Base-by-base conservation (phyloP, 2,888 invertebrate genomes). In the Stenotaenia linearis region DNA sequence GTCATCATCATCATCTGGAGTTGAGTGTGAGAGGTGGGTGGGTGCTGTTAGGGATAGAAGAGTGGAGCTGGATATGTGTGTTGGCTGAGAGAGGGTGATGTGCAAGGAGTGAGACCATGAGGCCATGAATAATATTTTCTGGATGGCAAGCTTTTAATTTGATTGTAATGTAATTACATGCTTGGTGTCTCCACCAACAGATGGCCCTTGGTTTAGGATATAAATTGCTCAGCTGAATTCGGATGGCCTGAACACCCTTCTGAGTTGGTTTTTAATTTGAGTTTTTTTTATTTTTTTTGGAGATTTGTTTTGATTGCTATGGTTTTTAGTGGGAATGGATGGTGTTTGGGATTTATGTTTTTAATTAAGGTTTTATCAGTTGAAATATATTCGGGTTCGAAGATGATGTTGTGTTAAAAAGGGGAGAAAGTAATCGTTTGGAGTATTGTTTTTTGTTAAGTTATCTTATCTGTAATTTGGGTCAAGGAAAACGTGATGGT, bases 81-180 rank as follows among this genome's bases (percentile, higher is more conserved):
- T 28, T 25, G 28, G 28, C 25, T 10, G 69, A 69, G 69, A 69
- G 28, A 23, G 76, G 76, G n/a, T 23, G 28, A 32, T 37, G 76
- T 32, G 76, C 76, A 75, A 37, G 76, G 32, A 75, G 37, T 75
- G 37, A 77, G 40, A 77, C 37, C 79, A 79, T 40, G 74, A 23
- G 35, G 69, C 79, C 50, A 79, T 79, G 79, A 79, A 79, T 79
- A 79, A 79, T 79, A 79, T 79, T 79, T 79, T 75, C 79, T 30
- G 79, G 79, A 75, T 79, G 79, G 74, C 79, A 74, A 30, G 45
- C 45, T 79, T 79, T 79, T 79, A 79, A 79, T 79, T 79, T 79
- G 79, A 79, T 79, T 79, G 79, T 79, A 79, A 79, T 40, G 79
- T 75, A 79, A 79, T 79, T 79, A 79, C 74, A 79, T 79, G 79